These are phyloP conservation scores for Magallana ariakensis DNA, from an alignment of 1,140 invertebrate species.

Conservation along the genomic window DNA sequence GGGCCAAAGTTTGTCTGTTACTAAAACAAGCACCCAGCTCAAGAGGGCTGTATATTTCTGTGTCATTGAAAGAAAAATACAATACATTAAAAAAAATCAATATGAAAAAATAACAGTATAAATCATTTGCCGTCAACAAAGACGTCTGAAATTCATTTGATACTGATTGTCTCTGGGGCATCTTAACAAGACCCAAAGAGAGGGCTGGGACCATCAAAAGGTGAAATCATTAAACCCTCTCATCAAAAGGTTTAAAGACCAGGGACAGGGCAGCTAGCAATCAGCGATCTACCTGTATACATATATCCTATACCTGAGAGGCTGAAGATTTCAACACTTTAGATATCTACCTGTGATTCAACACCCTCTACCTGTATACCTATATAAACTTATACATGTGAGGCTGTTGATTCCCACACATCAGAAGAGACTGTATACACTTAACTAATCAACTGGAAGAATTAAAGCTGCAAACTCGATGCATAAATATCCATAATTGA, in stretches of 20 bases:
- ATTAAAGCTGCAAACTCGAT: not conserved
- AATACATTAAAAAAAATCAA: constrained; percentile 33
- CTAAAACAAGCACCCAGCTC: not conserved
- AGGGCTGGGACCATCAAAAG: not conserved
- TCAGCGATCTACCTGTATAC: not conserved
- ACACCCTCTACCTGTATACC: not conserved
- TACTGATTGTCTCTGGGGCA: not conserved
- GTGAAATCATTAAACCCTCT: not conserved
- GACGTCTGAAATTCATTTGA: not conserved
- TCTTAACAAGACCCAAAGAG: not conserved
- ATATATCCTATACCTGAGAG: no score
- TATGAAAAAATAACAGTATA: not conserved
- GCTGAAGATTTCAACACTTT: not conserved
- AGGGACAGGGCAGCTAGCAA: not conserved
- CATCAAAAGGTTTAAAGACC: not conserved
- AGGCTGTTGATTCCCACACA: not conserved
- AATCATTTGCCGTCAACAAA: not conserved
- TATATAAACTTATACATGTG: no score
- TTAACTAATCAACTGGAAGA: not conserved
- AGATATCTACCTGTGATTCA: not conserved
- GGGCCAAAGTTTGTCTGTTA: not conserved
- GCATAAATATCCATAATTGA: constrained; percentile 35
- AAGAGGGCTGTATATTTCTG: constrained; percentile 35
- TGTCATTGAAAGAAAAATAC: constrained; percentile 21
- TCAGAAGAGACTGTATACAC: not conserved